Percentiles rank a stretch among this genome's conserved stretches.
Conservation (phyloP, 2,113 vertebrate genomes). For the Artemisiospiza belli region DNA sequence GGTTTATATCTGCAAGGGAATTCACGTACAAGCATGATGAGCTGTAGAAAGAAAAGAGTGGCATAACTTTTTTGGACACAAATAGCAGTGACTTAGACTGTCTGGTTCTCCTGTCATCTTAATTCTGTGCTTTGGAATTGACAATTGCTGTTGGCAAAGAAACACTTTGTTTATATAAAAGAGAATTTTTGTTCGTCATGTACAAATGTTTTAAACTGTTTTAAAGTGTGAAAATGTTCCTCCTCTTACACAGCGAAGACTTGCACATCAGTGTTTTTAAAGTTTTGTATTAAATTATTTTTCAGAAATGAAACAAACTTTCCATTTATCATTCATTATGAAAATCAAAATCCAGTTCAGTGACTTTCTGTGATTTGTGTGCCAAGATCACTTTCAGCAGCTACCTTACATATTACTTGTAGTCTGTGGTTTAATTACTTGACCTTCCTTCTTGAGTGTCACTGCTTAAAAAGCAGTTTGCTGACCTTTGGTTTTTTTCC, state of each 20-base stretch:
- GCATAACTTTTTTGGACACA: neutral
- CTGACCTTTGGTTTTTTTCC: neutral
- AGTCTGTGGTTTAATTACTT: neutral
- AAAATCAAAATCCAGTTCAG: neutral
- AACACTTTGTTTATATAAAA: constrained; percentile 39
- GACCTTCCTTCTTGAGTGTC: neutral
- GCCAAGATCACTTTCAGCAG: neutral
- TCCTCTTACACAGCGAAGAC: neutral
- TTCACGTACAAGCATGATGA: constrained; percentile 96
- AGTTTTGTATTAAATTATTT: constrained; percentile 45
- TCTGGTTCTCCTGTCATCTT: constrained; percentile 10
- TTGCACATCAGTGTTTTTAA: constrained; percentile 34
- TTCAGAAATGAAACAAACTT: constrained; percentile 8
- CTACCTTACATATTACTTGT: neutral
- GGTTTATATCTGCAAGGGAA: constrained; percentile 94
- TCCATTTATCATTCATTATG: neutral
- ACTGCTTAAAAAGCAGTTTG: neutral
- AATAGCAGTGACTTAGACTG: neutral
- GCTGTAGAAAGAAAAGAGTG: constrained; percentile 73
- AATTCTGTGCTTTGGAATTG: neutral
- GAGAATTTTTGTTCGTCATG: neutral
- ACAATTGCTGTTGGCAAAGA: constrained; percentile 19
- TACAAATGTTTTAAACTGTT: constrained; percentile 25
- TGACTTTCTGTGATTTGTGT: neutral
- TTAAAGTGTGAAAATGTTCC: constrained; percentile 37